Base-by-base conservation (phyloP, 2,888 invertebrate species). In the Protodeltote pygarga region DNA sequence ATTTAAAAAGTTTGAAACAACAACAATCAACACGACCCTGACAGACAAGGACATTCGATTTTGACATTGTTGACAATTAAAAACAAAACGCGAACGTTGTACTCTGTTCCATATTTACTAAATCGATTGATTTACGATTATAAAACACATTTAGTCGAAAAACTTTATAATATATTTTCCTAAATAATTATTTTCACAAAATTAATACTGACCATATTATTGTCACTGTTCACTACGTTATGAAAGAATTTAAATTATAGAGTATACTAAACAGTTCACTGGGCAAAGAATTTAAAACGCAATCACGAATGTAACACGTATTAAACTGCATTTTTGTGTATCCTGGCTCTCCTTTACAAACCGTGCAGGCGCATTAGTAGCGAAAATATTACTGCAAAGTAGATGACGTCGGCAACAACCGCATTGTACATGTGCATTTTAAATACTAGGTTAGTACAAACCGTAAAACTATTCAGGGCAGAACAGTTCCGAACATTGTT, bases 341-440 rank as follows among this genome's bases (percentile, higher is more conserved):
- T 87, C 82, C 85, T 83, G 75, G 65, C 68, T 67, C 79, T 81
- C 79, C 79, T 81, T 81, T 80, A 82, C 71, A 69, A 86, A 68
- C 78, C 87, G 89, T 90, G 85, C 81, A 82, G 77, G 85, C 89
- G 89, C 90, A 89, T 87, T 90, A 87, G 87, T 83, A 77, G 89
- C 85, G 77, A 86, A 90, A 90, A 85, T 89, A 87, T 85, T 82
- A 91, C 91, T 92, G 91, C 91, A 92, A 91, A 88, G 80, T 83
- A 86, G 75, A 86, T 90, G 91, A 91, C 91, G 91, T 91, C 85
- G 87, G 73, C 85, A 84, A 89, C 83, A 73, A 78, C 91, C 81
- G 91, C 91, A 92, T 88, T 87, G 87, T 89, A 80, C 85, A 87
- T 85, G 84, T 88, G 83, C 83, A 85, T 87, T 89, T 84, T 85